Base-by-base conservation (phyloP, 2,888 invertebrate genomes). In the Amorpha juglandis region DNA sequence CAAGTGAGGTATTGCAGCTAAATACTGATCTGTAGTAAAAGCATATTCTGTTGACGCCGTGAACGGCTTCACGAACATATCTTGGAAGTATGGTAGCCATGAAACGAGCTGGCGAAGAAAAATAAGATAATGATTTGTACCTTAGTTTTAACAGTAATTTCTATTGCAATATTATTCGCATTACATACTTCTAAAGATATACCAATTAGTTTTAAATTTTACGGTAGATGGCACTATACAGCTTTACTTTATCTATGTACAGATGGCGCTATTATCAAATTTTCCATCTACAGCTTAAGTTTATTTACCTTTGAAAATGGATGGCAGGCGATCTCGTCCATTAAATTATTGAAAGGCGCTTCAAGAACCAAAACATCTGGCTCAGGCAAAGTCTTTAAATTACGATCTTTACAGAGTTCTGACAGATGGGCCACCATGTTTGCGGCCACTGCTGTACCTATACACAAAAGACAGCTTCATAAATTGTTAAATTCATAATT, bases 341-440 rank as follows among this genome's bases (percentile, higher is more conserved):
- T 93, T 67, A 99, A 95, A 84, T 98, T 98, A 82, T 98, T 99
- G 88, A 99, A 99, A 0, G 99, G 98, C 9, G 98, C 96, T 86
- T 99, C 99, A 33, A 99, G 90, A 64, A 99, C 94, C 6, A 99
- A 84, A 0, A 97, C 98, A 9, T 94, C 89, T 0, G 96, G 95
- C 19, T 84, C 86, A 0, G 94, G 89, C 69, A 94, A 89, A 67
- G 83, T 79, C 7, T 80, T 83, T 71, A 94, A 88, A 0, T 95
- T 94, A 51, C 96, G 92, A 42, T 96, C 91, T 80, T 95, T 92
- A 1, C 97, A 95, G 1, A 98, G 95, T 11, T 77, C 71, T 0
- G 70, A 14, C 47, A 90, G 53, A 52, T 88, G 75, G 0, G 86
- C 82, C 0, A 81, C 76, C 72, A 89, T 70, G 67, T 89, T 87